Conservation (phyloP, 2,113 vertebrate genomes). For the Catagonus wagneri region DNA sequence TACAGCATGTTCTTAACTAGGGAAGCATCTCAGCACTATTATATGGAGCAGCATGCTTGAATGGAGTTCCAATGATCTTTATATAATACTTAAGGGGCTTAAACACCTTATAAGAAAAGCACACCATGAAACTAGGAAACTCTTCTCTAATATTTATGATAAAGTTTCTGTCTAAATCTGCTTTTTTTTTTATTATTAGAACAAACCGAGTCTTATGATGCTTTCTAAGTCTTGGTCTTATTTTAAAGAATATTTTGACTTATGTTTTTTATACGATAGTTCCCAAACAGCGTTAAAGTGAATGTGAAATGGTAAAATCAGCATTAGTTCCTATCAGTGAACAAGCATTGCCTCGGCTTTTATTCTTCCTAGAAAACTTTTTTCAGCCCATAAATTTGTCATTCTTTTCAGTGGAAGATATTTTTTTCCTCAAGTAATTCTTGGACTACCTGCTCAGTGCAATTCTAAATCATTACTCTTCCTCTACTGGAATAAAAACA, state of each 20-base stretch:
- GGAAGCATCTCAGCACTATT: background rate
- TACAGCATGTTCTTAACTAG: too few species aligned
- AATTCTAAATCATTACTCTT: background rate
- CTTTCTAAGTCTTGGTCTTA: background rate
- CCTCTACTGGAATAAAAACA: background rate
- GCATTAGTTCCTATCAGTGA: background rate
- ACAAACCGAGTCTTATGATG: background rate
- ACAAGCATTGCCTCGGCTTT: background rate
- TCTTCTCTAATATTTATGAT: background rate
- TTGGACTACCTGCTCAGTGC: background rate
- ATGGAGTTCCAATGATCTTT: background rate
- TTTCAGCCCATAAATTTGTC: background rate
- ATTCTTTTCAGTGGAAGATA: background rate
- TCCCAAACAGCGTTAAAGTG: background rate
- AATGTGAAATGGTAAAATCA: background rate
- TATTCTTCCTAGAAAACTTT: background rate
- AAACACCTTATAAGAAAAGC: constrained; percentile 20
- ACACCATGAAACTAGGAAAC: background rate
- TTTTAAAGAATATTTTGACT: background rate
- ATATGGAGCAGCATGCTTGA: background rate
- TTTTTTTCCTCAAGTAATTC: background rate
- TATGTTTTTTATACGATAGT: background rate
- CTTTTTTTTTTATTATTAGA: background rate
- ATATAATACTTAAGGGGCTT: background rate
- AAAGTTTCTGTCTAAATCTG: constrained; percentile 8